Evolutionary conservation across 2,888 invertebrate genomes (phyloP).

Genomic region (Clusia tigrina): DNA sequence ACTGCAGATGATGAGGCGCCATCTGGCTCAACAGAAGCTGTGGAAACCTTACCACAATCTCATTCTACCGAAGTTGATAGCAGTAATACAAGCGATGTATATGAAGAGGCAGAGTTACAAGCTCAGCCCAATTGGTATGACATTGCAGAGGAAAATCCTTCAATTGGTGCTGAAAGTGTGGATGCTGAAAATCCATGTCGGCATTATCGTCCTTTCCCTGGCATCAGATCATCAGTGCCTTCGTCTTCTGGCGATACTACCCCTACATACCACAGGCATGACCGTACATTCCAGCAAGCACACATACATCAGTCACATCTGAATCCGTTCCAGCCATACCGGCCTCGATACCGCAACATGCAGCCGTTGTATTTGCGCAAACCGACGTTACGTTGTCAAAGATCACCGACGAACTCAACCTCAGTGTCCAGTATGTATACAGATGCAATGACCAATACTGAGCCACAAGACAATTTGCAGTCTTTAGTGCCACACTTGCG

Average conservation of each 20-base stretch:
- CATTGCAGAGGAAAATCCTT: too few relatives aligned
- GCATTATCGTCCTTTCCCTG: too few relatives aligned
- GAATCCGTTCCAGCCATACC: not conserved
- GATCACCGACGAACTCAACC: not conserved
- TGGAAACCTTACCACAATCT: not conserved
- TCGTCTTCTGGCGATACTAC: too few relatives aligned
- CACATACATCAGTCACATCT: not conserved
- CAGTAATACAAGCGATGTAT: not conserved
- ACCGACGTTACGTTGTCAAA: not conserved
- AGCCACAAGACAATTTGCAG: constrained; percentile 14
- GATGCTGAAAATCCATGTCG: too few relatives aligned
- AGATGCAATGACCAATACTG: constrained; percentile 19
- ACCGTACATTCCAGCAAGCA: constrained; percentile 9
- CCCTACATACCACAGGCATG: too few relatives aligned
- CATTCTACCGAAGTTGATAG: not conserved
- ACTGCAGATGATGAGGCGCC: constrained; percentile 68
- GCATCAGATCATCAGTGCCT: too few relatives aligned
- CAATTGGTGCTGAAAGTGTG: too few relatives aligned
- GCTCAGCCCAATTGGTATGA: too few relatives aligned
- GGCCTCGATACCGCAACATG: not conserved
- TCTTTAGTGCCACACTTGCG: constrained; percentile 13
- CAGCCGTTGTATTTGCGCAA: not conserved
- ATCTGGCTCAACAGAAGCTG: constrained; percentile 12
- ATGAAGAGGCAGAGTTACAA: too few relatives aligned
- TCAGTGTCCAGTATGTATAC: not conserved